These are phyloP conservation scores for Parauchenoglanis ngamensis DNA, from an alignment of 2,797 vertebrate genomes.

Conservation along the genomic window DNA sequence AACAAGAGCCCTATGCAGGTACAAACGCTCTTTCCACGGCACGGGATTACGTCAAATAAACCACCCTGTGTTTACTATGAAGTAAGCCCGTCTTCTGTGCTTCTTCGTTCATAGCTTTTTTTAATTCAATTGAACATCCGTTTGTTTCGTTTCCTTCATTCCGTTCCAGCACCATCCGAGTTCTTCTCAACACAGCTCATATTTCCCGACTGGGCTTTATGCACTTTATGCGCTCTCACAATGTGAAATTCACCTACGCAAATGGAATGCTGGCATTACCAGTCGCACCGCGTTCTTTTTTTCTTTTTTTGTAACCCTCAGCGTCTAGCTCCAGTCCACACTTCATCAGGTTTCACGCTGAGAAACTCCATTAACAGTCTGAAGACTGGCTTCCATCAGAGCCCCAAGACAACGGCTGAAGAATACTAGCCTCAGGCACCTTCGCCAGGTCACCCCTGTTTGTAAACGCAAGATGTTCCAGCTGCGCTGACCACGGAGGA, in stretches of 20 bases:
- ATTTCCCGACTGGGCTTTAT: not conserved
- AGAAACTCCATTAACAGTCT: conserved; percentile 38
- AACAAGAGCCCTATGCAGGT: conserved; percentile 37
- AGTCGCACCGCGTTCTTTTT: not conserved
- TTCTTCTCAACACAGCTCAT: not conserved
- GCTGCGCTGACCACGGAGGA: conserved; percentile 37
- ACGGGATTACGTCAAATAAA: not conserved
- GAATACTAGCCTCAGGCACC: conserved; percentile 1
- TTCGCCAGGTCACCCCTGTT: conserved; percentile 27
- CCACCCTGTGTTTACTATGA: not conserved
- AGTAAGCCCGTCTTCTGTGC: not conserved
- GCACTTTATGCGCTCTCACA: not conserved
- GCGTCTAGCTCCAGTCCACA: not conserved
- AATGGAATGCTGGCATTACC: not conserved
- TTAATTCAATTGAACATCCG: not conserved
- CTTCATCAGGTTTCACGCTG: conserved; percentile 31
- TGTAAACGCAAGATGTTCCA: conserved; percentile 42
- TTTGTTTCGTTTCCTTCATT: not conserved
- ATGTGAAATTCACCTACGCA: not conserved
- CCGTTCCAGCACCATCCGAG: not conserved
- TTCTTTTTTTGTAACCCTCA: not conserved
- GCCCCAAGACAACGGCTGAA: conserved; percentile 21
- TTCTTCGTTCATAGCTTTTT: not conserved
- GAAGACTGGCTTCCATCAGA: conserved; percentile 30
- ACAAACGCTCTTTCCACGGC: not conserved